Base-by-base conservation (phyloP, 2,113 vertebrate genomes). In the Caranx ignobilis region DNA sequence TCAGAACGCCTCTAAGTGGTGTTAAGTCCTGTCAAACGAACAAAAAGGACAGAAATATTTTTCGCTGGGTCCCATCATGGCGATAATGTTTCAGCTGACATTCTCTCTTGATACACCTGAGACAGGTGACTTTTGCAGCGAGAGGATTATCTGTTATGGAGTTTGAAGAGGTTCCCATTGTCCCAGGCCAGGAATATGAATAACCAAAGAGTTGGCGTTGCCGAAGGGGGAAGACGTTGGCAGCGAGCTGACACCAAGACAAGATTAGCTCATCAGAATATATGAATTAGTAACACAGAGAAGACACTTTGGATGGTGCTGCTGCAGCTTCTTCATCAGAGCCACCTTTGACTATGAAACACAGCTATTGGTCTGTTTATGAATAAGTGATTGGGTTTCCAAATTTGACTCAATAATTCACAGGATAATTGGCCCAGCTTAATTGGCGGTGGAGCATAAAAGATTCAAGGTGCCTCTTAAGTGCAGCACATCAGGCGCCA, bases 81-180 rank as follows among this genome's bases (percentile, higher is more conserved):
- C 34, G 91, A 94, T 95, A 88, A 75, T 89, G 94, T 95, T 95
- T 94, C 94, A 94, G 79, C 62, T 94, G 92, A 93, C 93, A 94
- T 93, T 94, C 88, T 92, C 91, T 75, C 78, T 70, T 43, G 32
- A 90, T 64, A 92, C 91, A 94, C 91, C 91, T 91, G 93, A 94
- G 94, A 94, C 92, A 79, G 81, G 90, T 92, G 92, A 94, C 93
- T 94, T 94, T 94, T 91, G 64, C 85, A 6, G 45, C 6, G 52
- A 71, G 81, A 86, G 93, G 91, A 94, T 94, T 92, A 93, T 84
- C 91, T 75, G 87, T 90, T 90, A 84, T 89, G 83, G 91, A 84
- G 88, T 91, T 90, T 92, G 89, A 91, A 91, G 91, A 93, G 88
- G 83, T 88, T 86, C 62, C 87, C 56, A 81, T 94, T 94, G 93